phyloP scores from a whole-genome alignment of 2,113 vertebrate species.

The Falcunculus frontatus region DNA sequence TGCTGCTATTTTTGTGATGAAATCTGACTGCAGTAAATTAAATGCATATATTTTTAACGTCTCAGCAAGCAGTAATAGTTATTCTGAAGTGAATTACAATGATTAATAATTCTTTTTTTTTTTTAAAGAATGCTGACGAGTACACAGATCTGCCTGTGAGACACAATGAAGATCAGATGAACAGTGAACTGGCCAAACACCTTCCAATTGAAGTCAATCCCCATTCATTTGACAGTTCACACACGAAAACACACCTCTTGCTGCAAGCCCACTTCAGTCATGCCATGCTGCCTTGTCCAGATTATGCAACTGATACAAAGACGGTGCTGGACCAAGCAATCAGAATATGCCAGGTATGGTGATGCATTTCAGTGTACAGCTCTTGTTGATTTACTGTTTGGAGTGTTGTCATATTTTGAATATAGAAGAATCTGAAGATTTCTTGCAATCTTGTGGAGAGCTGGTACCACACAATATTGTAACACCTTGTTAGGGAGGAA shows the following conservation, averaged over 20 bases:
- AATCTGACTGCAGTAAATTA: background rate
- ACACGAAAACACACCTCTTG: conserved; percentile 94
- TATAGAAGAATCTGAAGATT: background rate
- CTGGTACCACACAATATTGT: rapidly evolving
- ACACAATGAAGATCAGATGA: conserved; percentile 98
- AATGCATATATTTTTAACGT: background rate
- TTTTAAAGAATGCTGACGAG: conserved; percentile 88
- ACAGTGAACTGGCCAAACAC: conserved; percentile 88
- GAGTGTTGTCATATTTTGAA: background rate
- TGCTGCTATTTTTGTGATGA: background rate
- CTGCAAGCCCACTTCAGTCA: conserved; percentile 94
- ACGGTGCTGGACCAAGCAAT: conserved; percentile 94
- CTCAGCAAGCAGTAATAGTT: background rate
- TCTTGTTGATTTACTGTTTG: background rate
- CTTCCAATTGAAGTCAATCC: conserved; percentile 91
- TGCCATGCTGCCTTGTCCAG: conserved; percentile 87
- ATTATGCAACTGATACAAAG: conserved; percentile 95
- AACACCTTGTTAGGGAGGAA: background rate
- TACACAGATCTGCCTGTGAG: conserved; percentile 94
- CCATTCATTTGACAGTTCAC: conserved; percentile 92
- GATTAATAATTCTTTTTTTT: background rate
- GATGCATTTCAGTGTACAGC: background rate
- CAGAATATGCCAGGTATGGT: conserved; percentile 90
- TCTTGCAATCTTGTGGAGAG: background rate
- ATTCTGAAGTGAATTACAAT: background rate